phyloP scores from a whole-genome alignment of 2,113 vertebrate species.

The Cyprinodon variegatus region DNA sequence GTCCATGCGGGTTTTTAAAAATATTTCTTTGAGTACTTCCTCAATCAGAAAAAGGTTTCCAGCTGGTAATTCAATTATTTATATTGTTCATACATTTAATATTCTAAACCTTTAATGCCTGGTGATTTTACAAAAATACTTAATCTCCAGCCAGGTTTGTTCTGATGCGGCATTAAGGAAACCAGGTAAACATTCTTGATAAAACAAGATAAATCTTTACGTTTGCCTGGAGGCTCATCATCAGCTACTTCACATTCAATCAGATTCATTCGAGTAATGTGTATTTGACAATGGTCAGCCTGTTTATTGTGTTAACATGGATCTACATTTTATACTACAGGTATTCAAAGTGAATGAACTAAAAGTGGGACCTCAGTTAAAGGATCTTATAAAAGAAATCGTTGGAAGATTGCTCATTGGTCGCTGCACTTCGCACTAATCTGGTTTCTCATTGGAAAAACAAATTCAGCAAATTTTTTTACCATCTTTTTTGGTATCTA shows the following conservation, averaged over 20 bases:
- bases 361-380: conserved; percentile 86
- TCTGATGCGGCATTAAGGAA: not conserved
- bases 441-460: conserved; percentile 38
- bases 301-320: conserved; percentile 87
- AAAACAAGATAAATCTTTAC: not conserved
- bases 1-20: too few species aligned
- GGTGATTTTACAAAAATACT: not conserved
- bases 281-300: conserved; percentile 76
- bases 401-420: conserved; percentile 72
- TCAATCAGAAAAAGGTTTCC: not conserved
- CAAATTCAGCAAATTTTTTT: conserved; percentile 31
- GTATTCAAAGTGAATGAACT: conserved; percentile 88
- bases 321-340: conserved; percentile 91
- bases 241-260: conserved; percentile 68
- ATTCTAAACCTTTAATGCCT: not conserved
- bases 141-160: not conserved
- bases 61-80: not conserved
- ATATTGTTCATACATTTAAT: not conserved
- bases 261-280: conserved; percentile 78
- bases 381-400: conserved; percentile 83
- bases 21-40: too few species aligned
- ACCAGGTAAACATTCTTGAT: not conserved
- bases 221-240: not conserved
- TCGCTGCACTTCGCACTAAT: conserved; percentile 53
- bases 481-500: conserved; percentile 42